Base-by-base conservation (phyloP, 1,140 invertebrate genomes). In the Stegodyphus dumicola region DNA sequence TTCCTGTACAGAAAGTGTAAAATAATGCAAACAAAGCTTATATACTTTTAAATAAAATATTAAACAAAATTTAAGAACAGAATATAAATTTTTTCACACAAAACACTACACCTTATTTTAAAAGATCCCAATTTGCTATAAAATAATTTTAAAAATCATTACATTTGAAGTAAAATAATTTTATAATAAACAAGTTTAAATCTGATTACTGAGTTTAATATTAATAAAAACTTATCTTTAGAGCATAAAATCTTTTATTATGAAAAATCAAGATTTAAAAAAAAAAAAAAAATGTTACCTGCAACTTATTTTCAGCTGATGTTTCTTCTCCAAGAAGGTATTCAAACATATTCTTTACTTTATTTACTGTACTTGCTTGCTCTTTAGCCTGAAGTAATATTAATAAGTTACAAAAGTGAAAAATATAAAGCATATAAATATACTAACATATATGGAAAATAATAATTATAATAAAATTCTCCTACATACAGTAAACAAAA, bases 301-400 rank as follows among this genome's bases (percentile, higher is more conserved):
- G 88, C 17, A 90, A 74, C 86, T 90, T 90, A 74, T 92, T 92
- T 56, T 92, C 90, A 66, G 87, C 79, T 11, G 90, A 89, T 13
- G 76, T 84, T 54, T 87, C 86, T 13, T 88, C 85, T 15, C 89
- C 76, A 10, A 78, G 49, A 9, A 89, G 60, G 71, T 54, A 90
- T 88, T 92, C 90, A 71, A 92, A 90, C 92, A 93, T 93, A 88
- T 92, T 91, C 13, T 88, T 86, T 4, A 92, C 90, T 87, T 90
- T 90, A 70, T 89, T 89, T 51, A 89, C 88, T 7, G 90, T 92
- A 65, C 90, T 92, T 73, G 90, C 89, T 54, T 91, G 89, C 79
- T 91, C 84, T 80, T 92, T 91, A 6, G 90, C 78, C 89, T 91
- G 51, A 0, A 10, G 33, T 33, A 33, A 33, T 1, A 33, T 33